These are phyloP conservation scores for Limnephilus marmoratus DNA, from an alignment of 2,888 invertebrate genomes.

Conservation along the genomic window DNA sequence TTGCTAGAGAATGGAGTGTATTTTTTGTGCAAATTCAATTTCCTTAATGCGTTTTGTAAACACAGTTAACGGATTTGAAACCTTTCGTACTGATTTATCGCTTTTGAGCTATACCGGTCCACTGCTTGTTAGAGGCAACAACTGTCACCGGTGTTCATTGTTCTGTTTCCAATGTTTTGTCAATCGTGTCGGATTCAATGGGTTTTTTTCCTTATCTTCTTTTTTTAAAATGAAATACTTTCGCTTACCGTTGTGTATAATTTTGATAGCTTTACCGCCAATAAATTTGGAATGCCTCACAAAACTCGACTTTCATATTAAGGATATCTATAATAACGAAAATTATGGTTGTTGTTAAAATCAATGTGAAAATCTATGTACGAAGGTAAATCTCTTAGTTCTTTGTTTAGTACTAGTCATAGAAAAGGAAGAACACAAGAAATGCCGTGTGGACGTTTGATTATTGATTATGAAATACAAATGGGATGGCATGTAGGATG, in stretches of 20 bases:
- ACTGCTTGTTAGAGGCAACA: background rate
- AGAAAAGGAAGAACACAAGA: no score
- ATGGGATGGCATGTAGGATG: no score
- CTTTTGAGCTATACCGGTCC: background rate
- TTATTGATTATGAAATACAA: no score
- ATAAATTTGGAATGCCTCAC: background rate
- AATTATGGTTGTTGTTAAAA: background rate
- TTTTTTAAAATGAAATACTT: background rate
- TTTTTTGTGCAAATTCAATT: background rate
- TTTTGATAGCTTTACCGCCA: background rate
- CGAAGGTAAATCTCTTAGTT: no score
- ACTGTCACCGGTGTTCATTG: constrained; percentile 31
- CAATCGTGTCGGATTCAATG: background rate
- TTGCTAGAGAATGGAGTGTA: background rate
- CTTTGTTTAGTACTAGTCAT: no score
- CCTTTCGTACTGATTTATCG: background rate
- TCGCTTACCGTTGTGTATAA: background rate
- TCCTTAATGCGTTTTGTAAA: background rate
- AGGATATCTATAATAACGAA: background rate
- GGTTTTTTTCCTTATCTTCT: background rate
- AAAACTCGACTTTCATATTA: no score
- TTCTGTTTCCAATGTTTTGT: constrained; percentile 20
- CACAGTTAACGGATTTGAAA: background rate
- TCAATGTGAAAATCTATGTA: no score
- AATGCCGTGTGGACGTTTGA: no score